Percentiles rank a stretch among this genome's conserved stretches.
phyloP scores from a whole-genome alignment of 2,888 invertebrate species.

The Thymelicus lineola region DNA sequence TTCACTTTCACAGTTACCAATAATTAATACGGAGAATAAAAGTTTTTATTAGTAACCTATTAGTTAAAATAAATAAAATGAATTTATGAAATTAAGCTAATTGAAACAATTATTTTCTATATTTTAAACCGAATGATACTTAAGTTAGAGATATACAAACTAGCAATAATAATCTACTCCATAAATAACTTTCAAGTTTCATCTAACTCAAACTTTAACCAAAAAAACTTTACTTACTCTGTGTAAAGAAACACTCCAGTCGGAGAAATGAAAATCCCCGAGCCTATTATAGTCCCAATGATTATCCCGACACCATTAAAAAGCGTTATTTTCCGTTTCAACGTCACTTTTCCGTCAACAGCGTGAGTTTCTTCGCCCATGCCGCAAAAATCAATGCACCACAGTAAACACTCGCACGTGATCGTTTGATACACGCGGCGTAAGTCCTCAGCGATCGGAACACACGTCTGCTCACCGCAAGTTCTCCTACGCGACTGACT shows the following conservation, averaged over 20 bases:
- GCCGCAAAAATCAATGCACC: conserved; percentile 78
- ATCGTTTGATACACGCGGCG: conserved; percentile 46
- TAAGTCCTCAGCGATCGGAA: conserved; percentile 42
- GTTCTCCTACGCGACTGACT: conserved; percentile 71
- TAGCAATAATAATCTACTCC: too few species aligned
- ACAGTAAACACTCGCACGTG: conserved; percentile 70
- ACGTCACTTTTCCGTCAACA: conserved; percentile 85
- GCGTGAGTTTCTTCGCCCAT: conserved; percentile 79
- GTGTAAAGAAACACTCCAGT: conserved; percentile 89
- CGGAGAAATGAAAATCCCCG: conserved; percentile 97
- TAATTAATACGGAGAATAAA: too few species aligned
- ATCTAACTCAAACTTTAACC: neutral
- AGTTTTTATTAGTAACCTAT: too few species aligned
- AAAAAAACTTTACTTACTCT: conserved; percentile 75
- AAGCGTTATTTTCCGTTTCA: conserved; percentile 93
- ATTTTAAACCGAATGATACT: too few species aligned
- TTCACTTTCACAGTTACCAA: too few species aligned
- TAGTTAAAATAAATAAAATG: too few species aligned
- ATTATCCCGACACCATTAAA: conserved; percentile 95
- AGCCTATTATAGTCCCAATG: conserved; percentile 95
- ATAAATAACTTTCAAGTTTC: too few species aligned
- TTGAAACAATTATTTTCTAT: too few species aligned
- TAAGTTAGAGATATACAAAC: too few species aligned
- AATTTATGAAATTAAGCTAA: too few species aligned
- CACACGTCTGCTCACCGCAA: conserved; percentile 53